Percentiles rank a stretch among this genome's conserved stretches.
These are phyloP conservation scores for Heterodera filipjevi DNA, from an alignment of 2,888 invertebrate species.

Conservation along the genomic window DNA sequence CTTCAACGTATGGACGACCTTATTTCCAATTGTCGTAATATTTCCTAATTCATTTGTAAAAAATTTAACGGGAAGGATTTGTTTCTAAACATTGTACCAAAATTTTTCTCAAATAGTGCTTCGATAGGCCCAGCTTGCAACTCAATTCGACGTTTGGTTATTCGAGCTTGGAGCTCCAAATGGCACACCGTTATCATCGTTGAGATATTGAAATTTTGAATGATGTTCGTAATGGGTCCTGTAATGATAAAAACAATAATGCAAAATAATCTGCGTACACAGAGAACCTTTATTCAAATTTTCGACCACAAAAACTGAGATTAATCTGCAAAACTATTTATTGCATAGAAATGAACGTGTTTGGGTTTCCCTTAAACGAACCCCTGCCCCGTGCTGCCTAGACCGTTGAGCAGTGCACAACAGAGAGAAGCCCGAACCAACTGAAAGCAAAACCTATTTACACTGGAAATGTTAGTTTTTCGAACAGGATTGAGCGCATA, in stretches of 20 bases:
- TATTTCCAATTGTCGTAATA: slow-evolving; percentile 33
- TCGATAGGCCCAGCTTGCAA: slow-evolving; percentile 57
- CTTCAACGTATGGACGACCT: slow-evolving; percentile 38
- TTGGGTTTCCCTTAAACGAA: not conserved
- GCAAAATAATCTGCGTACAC: slow-evolving; percentile 32
- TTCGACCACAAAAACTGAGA: slow-evolving; percentile 55
- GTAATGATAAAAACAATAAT: slow-evolving; percentile 42
- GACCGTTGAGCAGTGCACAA: slow-evolving; percentile 8
- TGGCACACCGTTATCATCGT: slow-evolving; percentile 56
- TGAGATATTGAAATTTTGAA: slow-evolving; percentile 52
- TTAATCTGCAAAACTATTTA: not conserved
- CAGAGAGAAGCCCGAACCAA: slow-evolving; percentile 25
- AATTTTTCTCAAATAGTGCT: slow-evolving; percentile 50
- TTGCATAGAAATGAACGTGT: not conserved
- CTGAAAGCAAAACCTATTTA: not conserved
- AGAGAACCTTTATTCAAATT: slow-evolving; percentile 51
- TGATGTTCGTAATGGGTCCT: slow-evolving; percentile 55
- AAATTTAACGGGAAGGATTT: too few relatives aligned
- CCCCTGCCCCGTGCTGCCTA: slow-evolving; percentile 11
- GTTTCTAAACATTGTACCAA: too few relatives aligned
- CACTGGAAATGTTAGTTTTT: not conserved
- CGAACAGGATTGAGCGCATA: slow-evolving; percentile 53
- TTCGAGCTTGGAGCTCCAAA: slow-evolving; percentile 51
- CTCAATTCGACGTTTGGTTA: slow-evolving; percentile 51
- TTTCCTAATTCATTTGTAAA: slow-evolving; percentile 34